Base-by-base conservation (phyloP, 1,140 invertebrate species). In the Hetaerina americana region DNA sequence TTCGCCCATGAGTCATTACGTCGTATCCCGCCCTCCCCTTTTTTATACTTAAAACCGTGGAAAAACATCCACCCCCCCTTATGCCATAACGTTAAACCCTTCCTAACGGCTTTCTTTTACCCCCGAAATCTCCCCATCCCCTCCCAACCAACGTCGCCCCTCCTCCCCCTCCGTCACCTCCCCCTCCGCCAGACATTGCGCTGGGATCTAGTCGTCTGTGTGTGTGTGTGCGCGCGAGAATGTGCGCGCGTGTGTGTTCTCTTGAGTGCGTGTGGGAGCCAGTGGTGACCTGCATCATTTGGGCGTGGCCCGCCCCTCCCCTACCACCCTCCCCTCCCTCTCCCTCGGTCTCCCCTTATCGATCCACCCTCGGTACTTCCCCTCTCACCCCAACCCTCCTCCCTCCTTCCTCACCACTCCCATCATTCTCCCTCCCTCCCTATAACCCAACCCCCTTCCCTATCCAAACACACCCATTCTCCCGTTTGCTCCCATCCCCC, bases 141-240 rank as follows among this genome's bases (percentile, higher is more conserved):
- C 40, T 57, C 40, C 10, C 40, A 1, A n/a, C 10, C 40, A 18
- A 40, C 31, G n/a, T n/a, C n/a, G n/a, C n/a, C n/a, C n/a, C n/a
- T n/a, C n/a, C n/a, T n/a, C 31, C 6, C 40, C 40, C 22, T 57
- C 22, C 15, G 22, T 57, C 40, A 57, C 22, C 22, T 57, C 40
- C 31, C 31, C 18, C 31, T 40, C n/a, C n/a, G n/a, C n/a, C n/a
- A n/a, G n/a, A n/a, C n/a, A n/a, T n/a, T n/a, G n/a, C n/a, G n/a
- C n/a, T n/a, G n/a, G n/a, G n/a, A n/a, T n/a, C n/a, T n/a, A n/a
- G n/a, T n/a, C 22, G 68, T 72, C 22, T 69, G 68, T 66, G 18
- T 70, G 40, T 27, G 27, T 31, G 57, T 73, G 66, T 31, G 68
- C 70, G 68, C 26, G 66, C 70, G 72, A 40, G 57, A 72, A 27